Percentiles rank a stretch among this genome's conserved stretches.
phyloP scores from a whole-genome alignment of 2,888 invertebrate genomes.

The Anodontia alba region DNA sequence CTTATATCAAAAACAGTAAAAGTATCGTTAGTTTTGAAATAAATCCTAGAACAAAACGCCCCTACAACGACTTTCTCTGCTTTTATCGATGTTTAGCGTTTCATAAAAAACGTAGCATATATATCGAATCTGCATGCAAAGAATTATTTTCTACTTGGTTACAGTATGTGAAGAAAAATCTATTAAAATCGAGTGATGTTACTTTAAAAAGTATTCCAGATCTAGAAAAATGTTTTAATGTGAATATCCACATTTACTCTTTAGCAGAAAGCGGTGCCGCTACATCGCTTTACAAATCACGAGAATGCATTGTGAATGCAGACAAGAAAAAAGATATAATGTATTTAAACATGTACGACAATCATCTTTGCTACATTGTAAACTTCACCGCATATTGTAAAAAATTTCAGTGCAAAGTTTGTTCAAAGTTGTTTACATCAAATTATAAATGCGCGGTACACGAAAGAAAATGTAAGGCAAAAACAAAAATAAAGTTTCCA shows the following conservation, averaged over 20 bases:
- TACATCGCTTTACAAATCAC: constrained; percentile 16
- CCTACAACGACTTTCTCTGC: constrained; percentile 36
- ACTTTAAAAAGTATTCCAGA: constrained; percentile 7
- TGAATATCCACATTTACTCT: constrained; percentile 27
- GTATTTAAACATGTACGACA: constrained; percentile 28
- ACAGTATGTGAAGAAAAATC: background rate
- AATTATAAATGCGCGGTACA: background rate
- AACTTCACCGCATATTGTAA: too few species aligned
- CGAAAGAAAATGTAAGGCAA: background rate
- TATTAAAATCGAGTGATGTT: background rate
- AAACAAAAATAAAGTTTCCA: constrained; percentile 7
- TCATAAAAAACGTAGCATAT: background rate
- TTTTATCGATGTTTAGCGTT: constrained; percentile 27
- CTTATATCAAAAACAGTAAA: background rate
- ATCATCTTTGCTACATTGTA: constrained; percentile 30
- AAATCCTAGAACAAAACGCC: background rate
- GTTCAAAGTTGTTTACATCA: background rate
- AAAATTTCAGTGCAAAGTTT: constrained; percentile 16
- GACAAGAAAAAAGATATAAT: constrained; percentile 11
- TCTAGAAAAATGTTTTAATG: constrained; percentile 29
- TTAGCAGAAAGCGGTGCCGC: constrained; percentile 15
- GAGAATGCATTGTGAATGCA: background rate
- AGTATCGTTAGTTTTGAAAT: constrained; percentile 17
- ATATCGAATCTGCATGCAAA: background rate
- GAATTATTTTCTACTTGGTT: background rate